Evolutionary conservation across 2,113 vertebrate species (phyloP).

Genomic region (Egretta garzetta): DNA sequence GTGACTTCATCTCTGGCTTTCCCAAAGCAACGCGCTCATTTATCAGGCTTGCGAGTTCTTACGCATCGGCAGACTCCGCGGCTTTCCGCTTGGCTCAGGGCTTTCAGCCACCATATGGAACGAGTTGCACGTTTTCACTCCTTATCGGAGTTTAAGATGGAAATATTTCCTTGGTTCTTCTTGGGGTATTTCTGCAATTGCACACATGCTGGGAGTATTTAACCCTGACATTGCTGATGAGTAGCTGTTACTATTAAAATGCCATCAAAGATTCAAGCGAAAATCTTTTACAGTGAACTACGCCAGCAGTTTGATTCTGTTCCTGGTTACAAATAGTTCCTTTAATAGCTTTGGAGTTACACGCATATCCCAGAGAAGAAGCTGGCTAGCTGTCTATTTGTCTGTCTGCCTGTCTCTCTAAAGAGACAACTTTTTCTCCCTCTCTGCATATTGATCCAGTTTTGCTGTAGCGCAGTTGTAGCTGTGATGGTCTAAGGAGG

Average conservation of each 20-base stretch:
- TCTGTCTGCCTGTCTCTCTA: conserved; percentile 38
- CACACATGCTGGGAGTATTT: conserved; percentile 42
- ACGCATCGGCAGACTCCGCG: background rate
- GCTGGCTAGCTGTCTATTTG: conserved; percentile 24
- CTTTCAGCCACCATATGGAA: conserved; percentile 65
- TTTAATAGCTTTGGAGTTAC: conserved; percentile 1
- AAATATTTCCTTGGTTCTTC: conserved; percentile 59
- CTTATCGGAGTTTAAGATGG: conserved; percentile 66
- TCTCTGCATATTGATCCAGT: background rate
- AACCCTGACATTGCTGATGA: conserved; percentile 62
- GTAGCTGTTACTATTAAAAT: background rate
- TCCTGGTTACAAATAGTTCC: conserved; percentile 35
- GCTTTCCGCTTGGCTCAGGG: conserved; percentile 33
- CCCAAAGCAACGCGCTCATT: conserved; percentile 3
- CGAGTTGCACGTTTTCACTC: conserved; percentile 55
- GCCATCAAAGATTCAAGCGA: background rate
- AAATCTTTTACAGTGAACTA: background rate
- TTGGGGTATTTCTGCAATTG: conserved; percentile 42
- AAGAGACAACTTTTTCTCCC: background rate
- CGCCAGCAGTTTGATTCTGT: background rate
- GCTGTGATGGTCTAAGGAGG: background rate
- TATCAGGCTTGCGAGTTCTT: conserved; percentile 52
- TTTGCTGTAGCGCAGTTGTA: background rate
- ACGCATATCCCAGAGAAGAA: background rate
- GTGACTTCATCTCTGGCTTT: conserved; percentile 7